Conservation (phyloP, 2,888 invertebrate species). For the Eristalis arbustorum region DNA sequence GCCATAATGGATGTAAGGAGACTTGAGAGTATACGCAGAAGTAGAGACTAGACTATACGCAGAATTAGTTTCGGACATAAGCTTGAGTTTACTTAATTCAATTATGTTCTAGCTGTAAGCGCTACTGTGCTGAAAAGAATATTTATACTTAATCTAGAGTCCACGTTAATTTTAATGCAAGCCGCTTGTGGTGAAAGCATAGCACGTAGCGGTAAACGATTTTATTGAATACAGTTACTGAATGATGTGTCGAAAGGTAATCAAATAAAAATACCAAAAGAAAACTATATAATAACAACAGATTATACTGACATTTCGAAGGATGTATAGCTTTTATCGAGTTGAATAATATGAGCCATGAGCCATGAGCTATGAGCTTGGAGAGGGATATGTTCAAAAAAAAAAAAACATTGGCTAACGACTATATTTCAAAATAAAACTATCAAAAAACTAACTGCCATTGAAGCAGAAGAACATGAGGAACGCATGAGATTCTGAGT, state of each 20-base stretch:
- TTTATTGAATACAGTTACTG: constrained; percentile 1
- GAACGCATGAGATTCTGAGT: neutral
- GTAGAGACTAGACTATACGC: too few species aligned
- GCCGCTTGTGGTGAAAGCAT: constrained; percentile 36
- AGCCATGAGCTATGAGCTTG: constrained; percentile 15
- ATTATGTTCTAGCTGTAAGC: too few species aligned
- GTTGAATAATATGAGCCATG: neutral
- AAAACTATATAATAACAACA: too few species aligned
- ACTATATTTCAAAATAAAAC: constrained; percentile 26
- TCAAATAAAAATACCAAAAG: neutral
- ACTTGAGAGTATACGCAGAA: too few species aligned
- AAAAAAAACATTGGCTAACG: constrained; percentile 30
- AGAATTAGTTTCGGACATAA: too few species aligned
- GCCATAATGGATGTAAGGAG: too few species aligned
- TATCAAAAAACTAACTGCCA: constrained; percentile 39
- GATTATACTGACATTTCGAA: neutral
- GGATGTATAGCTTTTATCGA: neutral
- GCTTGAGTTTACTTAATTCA: too few species aligned
- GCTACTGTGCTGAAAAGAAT: neutral
- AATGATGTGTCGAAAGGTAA: constrained; percentile 17
- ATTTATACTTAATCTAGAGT: neutral
- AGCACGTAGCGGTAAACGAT: constrained; percentile 10
- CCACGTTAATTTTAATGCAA: neutral
- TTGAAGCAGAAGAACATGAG: neutral
- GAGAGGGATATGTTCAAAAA: constrained; percentile 16